A percentile compares a stretch with the other conserved stretches of the same genome.
These are phyloP conservation scores for Tinea trinotella DNA, from an alignment of 2,888 invertebrate genomes.

Conservation along the genomic window DNA sequence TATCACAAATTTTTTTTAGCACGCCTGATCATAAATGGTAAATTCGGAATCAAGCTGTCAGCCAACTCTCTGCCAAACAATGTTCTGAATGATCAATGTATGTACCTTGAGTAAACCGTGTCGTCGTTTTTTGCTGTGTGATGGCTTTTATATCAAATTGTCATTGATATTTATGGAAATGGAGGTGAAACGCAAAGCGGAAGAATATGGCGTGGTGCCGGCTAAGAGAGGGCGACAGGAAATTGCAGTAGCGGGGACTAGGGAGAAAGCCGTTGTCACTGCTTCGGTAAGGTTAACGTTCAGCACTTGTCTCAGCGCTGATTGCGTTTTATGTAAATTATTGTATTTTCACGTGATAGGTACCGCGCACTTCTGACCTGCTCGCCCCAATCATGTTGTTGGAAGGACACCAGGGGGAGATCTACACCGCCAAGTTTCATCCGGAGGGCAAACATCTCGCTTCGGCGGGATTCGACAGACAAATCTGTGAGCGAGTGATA, in stretches of 20 bases:
- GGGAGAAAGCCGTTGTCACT: conserved; percentile 82
- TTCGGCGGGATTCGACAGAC: conserved; percentile 95
- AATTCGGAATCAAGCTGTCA: no score
- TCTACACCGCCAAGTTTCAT: conserved; percentile 94
- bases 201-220: conserved; percentile 73
- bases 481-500: conserved; percentile 88
- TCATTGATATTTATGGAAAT: conserved; percentile 32
- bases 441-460: conserved; percentile 96
- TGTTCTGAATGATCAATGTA: no score
- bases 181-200: conserved; percentile 76
- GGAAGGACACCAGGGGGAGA: conserved; percentile 97
- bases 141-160: neutral
- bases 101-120: no score
- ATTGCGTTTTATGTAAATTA: neutral
- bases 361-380: conserved; percentile 88
- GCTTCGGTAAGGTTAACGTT: conserved; percentile 75
- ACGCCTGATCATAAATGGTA: no score
- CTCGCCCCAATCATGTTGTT: conserved; percentile 95
- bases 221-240: conserved; percentile 82
- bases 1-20: no score
- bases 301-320: neutral
- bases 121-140: neutral
- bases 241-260: conserved; percentile 76
- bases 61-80: no score
- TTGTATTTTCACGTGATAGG: conserved; percentile 56